Evolutionary conservation across 2,113 vertebrate species (phyloP).

Genomic region (Corythoichthys intestinalis): DNA sequence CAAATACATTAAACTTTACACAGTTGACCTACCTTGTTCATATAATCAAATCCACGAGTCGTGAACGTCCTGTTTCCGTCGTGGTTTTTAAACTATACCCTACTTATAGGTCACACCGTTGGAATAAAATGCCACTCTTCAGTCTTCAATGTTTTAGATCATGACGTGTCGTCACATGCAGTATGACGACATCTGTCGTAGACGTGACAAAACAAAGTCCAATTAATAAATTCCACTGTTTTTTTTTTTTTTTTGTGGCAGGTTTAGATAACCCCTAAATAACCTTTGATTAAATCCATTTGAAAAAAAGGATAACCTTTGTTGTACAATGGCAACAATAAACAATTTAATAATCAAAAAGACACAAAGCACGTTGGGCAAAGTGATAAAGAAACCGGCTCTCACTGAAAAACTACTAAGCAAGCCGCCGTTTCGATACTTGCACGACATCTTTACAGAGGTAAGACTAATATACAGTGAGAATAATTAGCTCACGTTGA

Average conservation of each 20-base stretch:
- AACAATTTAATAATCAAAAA: conserved; percentile 77
- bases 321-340: conserved; percentile 63
- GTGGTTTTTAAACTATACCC: neutral
- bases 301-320: neutral
- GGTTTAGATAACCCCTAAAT: neutral
- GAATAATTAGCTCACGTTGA: neutral
- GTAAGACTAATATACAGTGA: conserved; percentile 63
- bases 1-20: neutral
- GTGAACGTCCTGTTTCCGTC: neutral
- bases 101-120: neutral
- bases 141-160: neutral
- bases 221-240: neutral
- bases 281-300: neutral
- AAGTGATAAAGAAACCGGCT: conserved; percentile 87
- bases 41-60: neutral
- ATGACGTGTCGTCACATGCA: neutral
- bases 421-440: conserved; percentile 92
- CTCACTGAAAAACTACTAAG: conserved; percentile 89
- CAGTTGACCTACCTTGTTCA: neutral
- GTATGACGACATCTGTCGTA: neutral
- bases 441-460: conserved; percentile 93
- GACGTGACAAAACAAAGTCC: neutral
- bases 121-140: neutral
- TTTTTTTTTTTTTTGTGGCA: neutral
- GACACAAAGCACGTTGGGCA: conserved; percentile 88